Evolutionary conservation across 2,113 vertebrate species (phyloP), one percentile per base, ranked within the genome.

Genomic region (Cisticola juncidis): DNA sequence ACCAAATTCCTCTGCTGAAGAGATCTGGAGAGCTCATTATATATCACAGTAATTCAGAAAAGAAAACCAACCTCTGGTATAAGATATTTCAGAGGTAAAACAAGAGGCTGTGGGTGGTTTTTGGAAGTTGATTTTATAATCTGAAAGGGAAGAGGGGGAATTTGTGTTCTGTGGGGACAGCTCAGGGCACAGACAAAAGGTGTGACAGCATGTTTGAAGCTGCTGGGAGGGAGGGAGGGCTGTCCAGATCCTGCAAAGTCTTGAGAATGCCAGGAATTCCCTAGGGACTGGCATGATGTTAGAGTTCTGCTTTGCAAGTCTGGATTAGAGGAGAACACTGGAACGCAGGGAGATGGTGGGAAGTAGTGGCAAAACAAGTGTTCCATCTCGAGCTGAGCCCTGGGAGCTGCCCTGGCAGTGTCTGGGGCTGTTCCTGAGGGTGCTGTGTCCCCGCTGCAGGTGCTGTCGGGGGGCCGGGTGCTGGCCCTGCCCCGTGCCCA

Each of bases 391-490:
- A n/a, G 80, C 62, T 56, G 35, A 81, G 9, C 36, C 29, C 24
- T 19, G 0, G 4, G 35, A 31, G 24, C 54, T 60, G 5, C 61
- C 51, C 7, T 69, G 23, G 5, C 61, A 22, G 4, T 65, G 66
- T 45, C 23, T 51, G 35, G 9, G 26, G 1, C 28, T 8, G 22
- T 81, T 36, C 20, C 22, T 76, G 56, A 84, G 9, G 2, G 5
- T 38, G 69, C 40, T 2, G 1, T 80, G 25, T 36, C 90, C 28
- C 11, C 1, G 4, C 35, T 77, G 29, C 90, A 99, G 99, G 98
- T 99, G 81, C 96, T 99, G 64, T 99, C 98, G 5, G 98, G 98
- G 26, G 99, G 99, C 53, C 98, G 98, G 74, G 97, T 98, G 61
- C 96, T 99, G 83, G 98, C 98, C 7, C 66, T 99, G 92, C 97